Evolutionary conservation across 2,113 vertebrate genomes (phyloP).

Genomic region (Rhadina sibilatrix): DNA sequence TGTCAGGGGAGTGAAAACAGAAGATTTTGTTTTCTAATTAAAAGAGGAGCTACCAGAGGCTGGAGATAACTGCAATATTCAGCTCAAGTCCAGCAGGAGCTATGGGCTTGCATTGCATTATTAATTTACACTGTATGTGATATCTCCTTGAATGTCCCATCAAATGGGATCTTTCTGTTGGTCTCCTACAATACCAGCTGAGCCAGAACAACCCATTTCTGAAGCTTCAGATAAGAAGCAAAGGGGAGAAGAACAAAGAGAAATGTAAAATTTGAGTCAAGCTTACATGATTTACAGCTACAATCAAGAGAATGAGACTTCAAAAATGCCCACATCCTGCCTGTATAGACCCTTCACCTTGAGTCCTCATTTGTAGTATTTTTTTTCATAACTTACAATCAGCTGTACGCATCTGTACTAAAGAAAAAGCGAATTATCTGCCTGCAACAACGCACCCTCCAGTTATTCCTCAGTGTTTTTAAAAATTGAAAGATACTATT

Average conservation of each 20-base stretch:
- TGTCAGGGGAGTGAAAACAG: neutral
- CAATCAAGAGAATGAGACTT: neutral
- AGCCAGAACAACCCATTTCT: neutral
- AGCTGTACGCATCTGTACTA: neutral
- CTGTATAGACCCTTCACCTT: neutral
- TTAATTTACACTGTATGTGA: neutral
- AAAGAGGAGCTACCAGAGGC: neutral
- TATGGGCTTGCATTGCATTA: neutral
- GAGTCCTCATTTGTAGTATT: neutral
- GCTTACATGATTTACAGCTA: neutral
- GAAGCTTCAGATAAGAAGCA: neutral
- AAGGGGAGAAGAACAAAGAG: neutral
- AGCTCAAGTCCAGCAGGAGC: neutral
- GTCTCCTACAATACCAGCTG: neutral
- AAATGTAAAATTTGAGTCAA: neutral
- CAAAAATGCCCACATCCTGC: neutral
- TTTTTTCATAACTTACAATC: neutral
- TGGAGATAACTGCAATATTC: neutral
- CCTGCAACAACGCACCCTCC: neutral
- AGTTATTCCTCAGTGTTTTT: neutral
- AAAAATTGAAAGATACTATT: neutral
- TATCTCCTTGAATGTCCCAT: neutral
- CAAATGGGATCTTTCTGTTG: neutral
- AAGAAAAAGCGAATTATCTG: neutral
- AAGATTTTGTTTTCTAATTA: neutral